Evolutionary conservation across 1,140 invertebrate genomes (phyloP).

Genomic region (Panulirus ornatus): DNA sequence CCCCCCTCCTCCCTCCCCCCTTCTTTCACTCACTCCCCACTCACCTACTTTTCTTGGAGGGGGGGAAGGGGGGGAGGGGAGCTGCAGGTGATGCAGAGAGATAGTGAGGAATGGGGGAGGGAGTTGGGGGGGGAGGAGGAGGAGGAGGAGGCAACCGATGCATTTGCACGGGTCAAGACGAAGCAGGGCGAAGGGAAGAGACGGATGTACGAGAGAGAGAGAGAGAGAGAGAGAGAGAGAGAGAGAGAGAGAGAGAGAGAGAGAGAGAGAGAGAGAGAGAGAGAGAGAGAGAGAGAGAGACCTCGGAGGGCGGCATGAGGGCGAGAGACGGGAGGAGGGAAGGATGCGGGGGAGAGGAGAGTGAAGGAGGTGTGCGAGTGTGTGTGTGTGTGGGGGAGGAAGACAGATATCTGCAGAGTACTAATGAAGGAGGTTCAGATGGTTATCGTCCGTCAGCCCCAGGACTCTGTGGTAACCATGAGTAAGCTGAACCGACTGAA

Average conservation of each 20-base stretch:
- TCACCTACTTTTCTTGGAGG: not conserved
- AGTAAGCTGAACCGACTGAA: too few relatives aligned
- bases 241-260: slow-evolving; percentile 35
- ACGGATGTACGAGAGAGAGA: not conserved
- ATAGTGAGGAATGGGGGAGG: not conserved
- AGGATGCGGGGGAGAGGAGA: not conserved
- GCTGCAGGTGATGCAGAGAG: not conserved
- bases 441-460: too few relatives aligned
- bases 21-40: not conserved
- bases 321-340: slow-evolving; percentile 36
- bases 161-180: too few relatives aligned
- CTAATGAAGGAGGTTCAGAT: too few relatives aligned
- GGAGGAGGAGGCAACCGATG: too few relatives aligned
- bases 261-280: not conserved
- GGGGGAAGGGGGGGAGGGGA: slow-evolving; percentile 7
- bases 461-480: too few relatives aligned
- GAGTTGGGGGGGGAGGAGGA: not conserved
- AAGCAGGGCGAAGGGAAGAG: not conserved
- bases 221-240: not conserved
- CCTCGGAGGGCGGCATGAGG: slow-evolving; percentile 21
- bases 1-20: not conserved
- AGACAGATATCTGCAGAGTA: too few relatives aligned
- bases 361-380: too few relatives aligned
- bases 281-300: slow-evolving; percentile 27
- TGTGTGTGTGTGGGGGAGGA: too few relatives aligned